A percentile compares a stretch with the other conserved stretches of the same genome.
These are phyloP conservation scores for Gallinago solitaria DNA, from an alignment of 2,797 vertebrate genomes.

Conservation along the genomic window DNA sequence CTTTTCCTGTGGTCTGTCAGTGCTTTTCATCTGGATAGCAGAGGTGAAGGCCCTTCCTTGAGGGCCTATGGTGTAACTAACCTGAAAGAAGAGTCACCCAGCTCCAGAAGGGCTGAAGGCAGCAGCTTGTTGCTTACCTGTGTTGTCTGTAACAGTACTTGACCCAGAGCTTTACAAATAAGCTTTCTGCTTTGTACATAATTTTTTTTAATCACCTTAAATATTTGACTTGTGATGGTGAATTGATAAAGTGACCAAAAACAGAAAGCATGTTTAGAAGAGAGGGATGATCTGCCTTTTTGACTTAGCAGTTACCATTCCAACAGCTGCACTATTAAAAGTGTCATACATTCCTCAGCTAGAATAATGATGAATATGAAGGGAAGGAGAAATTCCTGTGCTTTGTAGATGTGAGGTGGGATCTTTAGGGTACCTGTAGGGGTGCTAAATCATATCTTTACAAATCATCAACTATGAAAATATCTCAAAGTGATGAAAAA, in stretches of 20 bases:
- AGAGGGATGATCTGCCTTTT: background rate
- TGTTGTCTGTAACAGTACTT: background rate
- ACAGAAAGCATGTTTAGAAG: background rate
- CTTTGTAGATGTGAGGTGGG: background rate
- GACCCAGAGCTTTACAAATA: background rate
- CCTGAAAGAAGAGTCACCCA: background rate
- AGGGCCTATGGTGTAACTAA: background rate
- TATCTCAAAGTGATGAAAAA: background rate
- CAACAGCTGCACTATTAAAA: background rate
- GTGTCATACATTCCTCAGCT: background rate
- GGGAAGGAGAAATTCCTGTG: background rate
- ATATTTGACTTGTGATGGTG: background rate
- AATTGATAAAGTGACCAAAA: background rate
- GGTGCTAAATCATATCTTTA: background rate
- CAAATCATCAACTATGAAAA: background rate
- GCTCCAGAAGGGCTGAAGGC: background rate
- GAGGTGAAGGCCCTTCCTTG: background rate
- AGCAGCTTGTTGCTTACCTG: background rate
- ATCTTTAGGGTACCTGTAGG: background rate
- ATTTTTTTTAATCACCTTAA: background rate
- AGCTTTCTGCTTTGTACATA: background rate
- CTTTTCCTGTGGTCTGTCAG: background rate
- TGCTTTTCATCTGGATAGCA: background rate
- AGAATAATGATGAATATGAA: background rate
- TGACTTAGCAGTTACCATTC: background rate